These are phyloP conservation scores for Piezodorus guildinii DNA, from an alignment of 1,140 invertebrate species.

Conservation along the genomic window DNA sequence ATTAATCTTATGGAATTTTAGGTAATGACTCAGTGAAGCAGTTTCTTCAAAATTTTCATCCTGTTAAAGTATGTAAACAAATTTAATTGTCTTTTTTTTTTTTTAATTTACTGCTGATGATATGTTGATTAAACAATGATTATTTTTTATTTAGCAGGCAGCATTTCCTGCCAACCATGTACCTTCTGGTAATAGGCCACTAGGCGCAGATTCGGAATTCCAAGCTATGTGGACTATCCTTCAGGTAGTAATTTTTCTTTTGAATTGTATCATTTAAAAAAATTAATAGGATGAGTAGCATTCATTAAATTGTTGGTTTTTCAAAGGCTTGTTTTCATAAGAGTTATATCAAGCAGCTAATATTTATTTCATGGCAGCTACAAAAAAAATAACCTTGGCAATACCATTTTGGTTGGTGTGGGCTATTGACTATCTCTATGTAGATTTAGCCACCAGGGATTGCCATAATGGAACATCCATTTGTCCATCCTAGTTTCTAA, in stretches of 20 bases:
- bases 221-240: constrained; percentile 2
- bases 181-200: not conserved
- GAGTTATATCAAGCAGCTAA: too few relatives aligned
- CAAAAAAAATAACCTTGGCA: too few relatives aligned
- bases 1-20: too few relatives aligned
- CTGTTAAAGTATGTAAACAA: not conserved
- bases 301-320: not conserved
- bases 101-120: not conserved
- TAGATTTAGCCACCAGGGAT: too few relatives aligned
- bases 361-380: too few relatives aligned
- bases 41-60: not conserved
- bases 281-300: not conserved
- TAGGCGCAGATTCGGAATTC: not conserved
- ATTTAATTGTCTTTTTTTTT: not conserved
- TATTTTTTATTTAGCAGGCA: not conserved
- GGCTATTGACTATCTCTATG: too few relatives aligned
- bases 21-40: not conserved
- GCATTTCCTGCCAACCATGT: not conserved
- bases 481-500: too few relatives aligned
- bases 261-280: not conserved
- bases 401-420: too few relatives aligned
- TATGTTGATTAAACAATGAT: not conserved
- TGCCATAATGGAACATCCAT: too few relatives aligned
- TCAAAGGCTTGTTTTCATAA: too few relatives aligned
- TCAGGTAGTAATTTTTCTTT: not conserved